Percentiles rank a stretch among this genome's conserved stretches.
These are phyloP conservation scores for Ranitomeya variabilis DNA, from an alignment of 2,113 vertebrate genomes.

Conservation along the genomic window DNA sequence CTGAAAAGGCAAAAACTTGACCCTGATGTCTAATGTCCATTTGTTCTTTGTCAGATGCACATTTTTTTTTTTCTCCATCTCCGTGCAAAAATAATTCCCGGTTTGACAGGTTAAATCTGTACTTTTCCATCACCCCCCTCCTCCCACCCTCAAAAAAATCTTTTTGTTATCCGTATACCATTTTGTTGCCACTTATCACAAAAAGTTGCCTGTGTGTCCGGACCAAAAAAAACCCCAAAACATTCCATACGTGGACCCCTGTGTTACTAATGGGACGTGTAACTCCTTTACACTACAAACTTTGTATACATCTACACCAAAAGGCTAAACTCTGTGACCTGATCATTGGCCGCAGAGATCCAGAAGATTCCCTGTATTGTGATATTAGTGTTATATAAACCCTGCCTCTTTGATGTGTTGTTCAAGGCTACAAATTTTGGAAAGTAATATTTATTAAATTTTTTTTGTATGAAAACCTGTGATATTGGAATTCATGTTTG, in stretches of 20 bases:
- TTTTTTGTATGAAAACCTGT: slow-evolving; percentile 94
- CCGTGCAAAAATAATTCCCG: not conserved
- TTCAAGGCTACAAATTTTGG: slow-evolving; percentile 97
- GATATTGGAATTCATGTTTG: slow-evolving; percentile 40
- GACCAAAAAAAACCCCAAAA: too few relatives aligned
- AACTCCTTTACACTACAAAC: slow-evolving; percentile 31
- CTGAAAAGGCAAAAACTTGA: not conserved
- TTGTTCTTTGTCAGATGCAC: not conserved
- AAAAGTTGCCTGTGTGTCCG: not conserved
- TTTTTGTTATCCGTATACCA: too few relatives aligned
- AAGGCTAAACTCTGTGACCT: slow-evolving; percentile 82
- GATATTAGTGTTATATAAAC: slow-evolving; percentile 88
- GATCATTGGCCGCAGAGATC: slow-evolving; percentile 82
- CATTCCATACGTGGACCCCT: slow-evolving; percentile 8
- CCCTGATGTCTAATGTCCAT: not conserved
- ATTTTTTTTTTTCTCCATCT: not conserved
- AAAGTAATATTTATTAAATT: slow-evolving; percentile 99
- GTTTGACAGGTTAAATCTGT: not conserved
- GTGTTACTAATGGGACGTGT: not conserved
- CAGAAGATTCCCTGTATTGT: slow-evolving; percentile 88
- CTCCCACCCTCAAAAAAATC: not conserved
- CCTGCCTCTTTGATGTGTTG: slow-evolving; percentile 83
- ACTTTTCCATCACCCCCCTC: too few relatives aligned
- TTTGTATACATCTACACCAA: slow-evolving; percentile 68
- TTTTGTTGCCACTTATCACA: not conserved